Evolutionary conservation across 2,113 vertebrate species (phyloP).

Genomic region (Tursiops truncatus): DNA sequence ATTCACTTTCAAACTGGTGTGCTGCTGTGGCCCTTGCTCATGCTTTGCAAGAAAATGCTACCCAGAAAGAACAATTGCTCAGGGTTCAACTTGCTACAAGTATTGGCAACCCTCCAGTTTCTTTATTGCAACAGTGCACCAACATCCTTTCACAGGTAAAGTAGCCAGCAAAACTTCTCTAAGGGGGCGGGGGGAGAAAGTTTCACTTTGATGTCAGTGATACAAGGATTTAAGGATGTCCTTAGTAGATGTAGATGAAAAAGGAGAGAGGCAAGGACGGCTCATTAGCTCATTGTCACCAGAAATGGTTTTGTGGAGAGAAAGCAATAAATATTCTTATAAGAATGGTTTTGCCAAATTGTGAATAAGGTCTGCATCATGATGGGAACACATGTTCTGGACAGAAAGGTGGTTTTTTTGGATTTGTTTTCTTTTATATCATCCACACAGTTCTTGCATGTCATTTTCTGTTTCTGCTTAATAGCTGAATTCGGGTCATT

Average conservation of each 20-base stretch:
- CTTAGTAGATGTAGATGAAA: neutral
- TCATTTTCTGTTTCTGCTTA: slow-evolving; percentile 9
- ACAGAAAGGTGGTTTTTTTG: neutral
- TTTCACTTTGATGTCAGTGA: neutral
- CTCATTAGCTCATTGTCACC: neutral
- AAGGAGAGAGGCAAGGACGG: neutral
- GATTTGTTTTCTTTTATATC: neutral
- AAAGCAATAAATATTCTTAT: neutral
- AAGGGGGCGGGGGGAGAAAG: neutral
- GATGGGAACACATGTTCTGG: neutral
- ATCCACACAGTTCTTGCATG: neutral
- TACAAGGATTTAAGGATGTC: neutral
- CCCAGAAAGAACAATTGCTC: slow-evolving; percentile 96
- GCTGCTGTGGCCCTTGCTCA: slow-evolving; percentile 96
- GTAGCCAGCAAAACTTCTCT: fast-evolving
- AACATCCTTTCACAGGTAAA: slow-evolving; percentile 98
- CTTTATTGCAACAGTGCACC: slow-evolving; percentile 98
- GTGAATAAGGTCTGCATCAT: neutral
- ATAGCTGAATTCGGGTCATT: neutral
- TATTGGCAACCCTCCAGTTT: slow-evolving; percentile 96
- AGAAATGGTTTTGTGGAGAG: neutral
- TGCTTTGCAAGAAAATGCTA: slow-evolving; percentile 94
- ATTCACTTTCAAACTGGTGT: slow-evolving; percentile 98
- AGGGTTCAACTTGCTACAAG: slow-evolving; percentile 97
- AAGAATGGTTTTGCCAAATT: neutral